Conservation (phyloP, 2,113 vertebrate genomes). For the Phyllopteryx taeniolatus region DNA sequence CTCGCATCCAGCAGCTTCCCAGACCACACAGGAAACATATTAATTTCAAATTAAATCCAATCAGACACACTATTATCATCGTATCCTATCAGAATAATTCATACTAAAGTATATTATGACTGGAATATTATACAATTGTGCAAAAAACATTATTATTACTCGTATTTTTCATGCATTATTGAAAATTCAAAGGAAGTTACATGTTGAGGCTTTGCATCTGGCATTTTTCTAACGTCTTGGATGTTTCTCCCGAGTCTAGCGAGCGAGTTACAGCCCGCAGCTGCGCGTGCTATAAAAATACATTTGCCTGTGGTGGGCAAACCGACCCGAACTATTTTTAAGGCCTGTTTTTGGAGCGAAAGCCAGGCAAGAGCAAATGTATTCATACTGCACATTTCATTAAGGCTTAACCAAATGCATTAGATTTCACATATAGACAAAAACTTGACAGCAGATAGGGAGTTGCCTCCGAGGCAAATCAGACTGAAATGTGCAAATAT, state of each 20-base stretch:
- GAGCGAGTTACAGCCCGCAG: constrained; percentile 42
- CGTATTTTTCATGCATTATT: not conserved
- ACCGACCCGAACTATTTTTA: constrained; percentile 15
- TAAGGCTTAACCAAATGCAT: not conserved
- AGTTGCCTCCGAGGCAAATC: not conserved
- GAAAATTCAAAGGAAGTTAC: not conserved
- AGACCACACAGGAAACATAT: not conserved
- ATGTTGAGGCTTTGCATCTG: constrained; percentile 8
- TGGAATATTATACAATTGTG: not conserved
- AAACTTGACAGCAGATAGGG: not conserved
- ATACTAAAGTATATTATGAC: not conserved
- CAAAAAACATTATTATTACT: not conserved
- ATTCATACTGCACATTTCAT: constrained; percentile 5
- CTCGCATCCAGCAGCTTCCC: constrained; percentile 10
- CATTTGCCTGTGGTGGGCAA: constrained; percentile 32
- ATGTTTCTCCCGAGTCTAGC: constrained; percentile 27
- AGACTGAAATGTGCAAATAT: not conserved
- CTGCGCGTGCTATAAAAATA: constrained; percentile 30
- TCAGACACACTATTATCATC: not conserved
- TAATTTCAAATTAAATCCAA: not conserved
- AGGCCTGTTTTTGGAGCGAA: constrained; percentile 17
- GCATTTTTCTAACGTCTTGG: constrained; percentile 32
- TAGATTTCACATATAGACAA: not conserved
- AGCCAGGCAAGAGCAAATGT: not conserved
- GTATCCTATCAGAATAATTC: too few species aligned